Base-by-base conservation (phyloP, 2,113 vertebrate genomes). In the Natator depressus region DNA sequence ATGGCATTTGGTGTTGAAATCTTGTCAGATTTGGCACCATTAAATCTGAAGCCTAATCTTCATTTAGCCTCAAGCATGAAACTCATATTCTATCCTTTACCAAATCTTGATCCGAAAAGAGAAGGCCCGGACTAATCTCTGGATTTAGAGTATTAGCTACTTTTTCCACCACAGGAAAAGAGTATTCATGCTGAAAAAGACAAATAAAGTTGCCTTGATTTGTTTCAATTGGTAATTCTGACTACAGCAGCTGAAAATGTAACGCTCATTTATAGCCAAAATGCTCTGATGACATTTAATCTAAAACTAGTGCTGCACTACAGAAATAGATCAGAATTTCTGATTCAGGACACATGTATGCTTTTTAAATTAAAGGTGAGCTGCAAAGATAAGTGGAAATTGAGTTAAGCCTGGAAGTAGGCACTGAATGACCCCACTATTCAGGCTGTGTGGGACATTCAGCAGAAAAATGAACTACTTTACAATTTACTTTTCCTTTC, bases 221-320 rank as follows among this genome's bases (percentile, higher is more conserved):
- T 97, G 92, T 96, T 96, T 96, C 97, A 95, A 82, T 84, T 89
- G 86, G 89, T 97, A 95, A 93, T 95, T 96, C 89, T 95, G 81
- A 95, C 92, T 94, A 49, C 85, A 95, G 92, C 95, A 97, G 94
- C 94, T 97, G 94, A 96, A 95, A 97, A 95, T 94, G 88, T 93
- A 97, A 91, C 91, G 89, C 78, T 95, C 94, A 80, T 96, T 95
- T 96, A 49, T 89, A 94, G 93, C 54, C 85, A 90, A 87, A 92
- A 91, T 80, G 92, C 88, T 97, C 59, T 72, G 85, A 85, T 96
- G 94, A 95, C 86, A 90, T 97, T 96, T 93, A 96, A 90, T 97
- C 95, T 94, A 87, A 95, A 94, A 88, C 91, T 69, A 89, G 92
- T 92, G 57, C 85, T 83, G 85, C 82, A 62, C 59, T 49, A 69